Conservation (phyloP, 2,888 invertebrate species). For the Troides oblongomaculatus region DNA sequence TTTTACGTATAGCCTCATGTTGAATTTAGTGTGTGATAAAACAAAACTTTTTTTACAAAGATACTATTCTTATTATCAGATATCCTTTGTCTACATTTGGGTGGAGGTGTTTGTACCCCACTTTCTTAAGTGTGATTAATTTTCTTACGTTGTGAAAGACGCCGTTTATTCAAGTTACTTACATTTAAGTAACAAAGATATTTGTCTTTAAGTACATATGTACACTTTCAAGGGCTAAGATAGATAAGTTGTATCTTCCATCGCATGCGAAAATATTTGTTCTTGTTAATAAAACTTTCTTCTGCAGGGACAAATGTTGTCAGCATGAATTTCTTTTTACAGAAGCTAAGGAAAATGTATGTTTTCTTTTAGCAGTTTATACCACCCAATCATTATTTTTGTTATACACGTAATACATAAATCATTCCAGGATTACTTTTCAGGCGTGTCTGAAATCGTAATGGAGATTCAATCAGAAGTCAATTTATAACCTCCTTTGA, state of each 20-base stretch:
- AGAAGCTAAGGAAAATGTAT: no score
- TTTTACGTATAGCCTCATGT: not conserved
- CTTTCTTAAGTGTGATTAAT: conserved; percentile 2
- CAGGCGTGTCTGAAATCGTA: not conserved
- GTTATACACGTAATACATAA: not conserved
- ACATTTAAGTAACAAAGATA: not conserved
- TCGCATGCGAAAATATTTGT: not conserved
- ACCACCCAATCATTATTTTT: not conserved
- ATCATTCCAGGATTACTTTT: not conserved
- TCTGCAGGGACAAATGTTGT: no score
- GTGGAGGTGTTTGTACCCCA: not conserved
- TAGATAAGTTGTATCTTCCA: not conserved
- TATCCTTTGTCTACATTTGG: not conserved
- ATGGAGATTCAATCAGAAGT: conserved; percentile 4
- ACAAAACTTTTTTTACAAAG: not conserved
- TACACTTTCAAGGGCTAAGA: no score
- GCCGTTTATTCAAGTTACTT: not conserved
- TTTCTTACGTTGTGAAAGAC: not conserved
- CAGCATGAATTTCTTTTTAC: no score
- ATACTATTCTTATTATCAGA: not conserved
- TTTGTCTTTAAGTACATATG: not conserved
- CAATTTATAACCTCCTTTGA: conserved; percentile 16
- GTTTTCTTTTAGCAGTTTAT: no score
- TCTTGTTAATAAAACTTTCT: no score
- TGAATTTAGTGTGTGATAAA: not conserved